Evolutionary conservation across 2,888 invertebrate species (phyloP), one percentile per base, ranked within the genome.

Genomic region (Cyaniris semiargus): DNA sequence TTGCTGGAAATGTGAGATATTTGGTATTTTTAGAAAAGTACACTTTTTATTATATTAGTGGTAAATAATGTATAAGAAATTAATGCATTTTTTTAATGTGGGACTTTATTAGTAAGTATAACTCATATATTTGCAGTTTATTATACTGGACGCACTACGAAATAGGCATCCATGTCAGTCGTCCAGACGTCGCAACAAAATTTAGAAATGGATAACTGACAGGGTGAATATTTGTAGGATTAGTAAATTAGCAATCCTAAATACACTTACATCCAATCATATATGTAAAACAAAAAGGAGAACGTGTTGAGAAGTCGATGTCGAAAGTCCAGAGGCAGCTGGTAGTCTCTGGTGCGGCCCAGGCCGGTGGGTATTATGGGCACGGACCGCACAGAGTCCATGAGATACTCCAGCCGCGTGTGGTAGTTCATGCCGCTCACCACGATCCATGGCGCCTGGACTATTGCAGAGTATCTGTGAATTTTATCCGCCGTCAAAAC

Each of bases 401-500:
- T 80, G 31, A 88, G 77, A 1, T 79, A 79, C 76, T 91, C 89
- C 1, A 86, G 70, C n/a, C 80, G 76, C 0, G 87, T 82, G 72
- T 85, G 84, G 78, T 89, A 78, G 0, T 82, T 81, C 0, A 84
- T 82, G 0, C 87, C 86, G 58, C 83, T 84, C 1, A 90, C 81
- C 1, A 88, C 6, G 1, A 91, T 87, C 90, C 90, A 91, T 0
- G 91, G 91, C 0, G 81, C 88, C 76, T 86, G 83, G 48, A 86
- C 88, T 1, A 89, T 80, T 0, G 88, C 89, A 8, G 90, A 89
- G 60, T 83, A 84, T 0, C 90, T 90, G 82, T 48, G 8, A 18
- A 48, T 74, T 74, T 48, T 15, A 48, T 74, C 21, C 13, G 13
- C 10, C 13, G 60, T 23, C 60, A 60, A 60, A 23, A 60, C 10